Evolutionary conservation across 1,140 invertebrate species (phyloP), one percentile per base, ranked within the genome.

Genomic region (Hermatobates lingyangjiaoensis): DNA sequence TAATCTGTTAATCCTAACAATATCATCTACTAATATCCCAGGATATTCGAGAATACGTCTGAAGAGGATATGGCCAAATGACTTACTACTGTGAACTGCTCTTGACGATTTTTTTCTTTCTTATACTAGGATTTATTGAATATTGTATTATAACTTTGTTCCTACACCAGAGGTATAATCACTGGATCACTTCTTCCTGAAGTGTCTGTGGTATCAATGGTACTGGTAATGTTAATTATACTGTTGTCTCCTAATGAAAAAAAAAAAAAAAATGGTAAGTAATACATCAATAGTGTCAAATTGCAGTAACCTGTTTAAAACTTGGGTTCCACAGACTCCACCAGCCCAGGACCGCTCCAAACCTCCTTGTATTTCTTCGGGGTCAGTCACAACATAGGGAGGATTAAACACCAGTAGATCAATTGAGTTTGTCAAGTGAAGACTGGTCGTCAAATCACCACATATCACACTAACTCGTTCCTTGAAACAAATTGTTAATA

Each of bases 381-480:
- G 66, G 15, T 78, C 74, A 10, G 93, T 96, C 0, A 87, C 81
- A 40, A 98, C 93, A 72, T 98, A 98, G 0, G 95, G 95, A 1
- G 95, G 94, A 76, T 98, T 98, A 60, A 96, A 98, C 46, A 98
- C 59, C 47, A 98, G 68, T 21, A 98, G 51, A 74, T 98, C 94
- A 60, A 86, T 76, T 1, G 66, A 59, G 45, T 68, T 62, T 38
- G 59, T 42, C 1, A 25, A 57, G 27, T 62, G 60, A 57, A 75
- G 62, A 66, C 67, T 58, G 66, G 61, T 62, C 30, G 69, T 60
- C 44, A 92, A 69, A 70, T 88, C 76, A 68, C 80, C 80, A 51
- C 73, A 71, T 0, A 89, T 56, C 20, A 74, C 59, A 56, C 89
- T 75, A 18, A 90, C 59, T 50, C 56, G 34, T 5, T 39, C 40